Evolutionary conservation across 2,888 invertebrate species (phyloP).

Genomic region (Athetis lepigone): DNA sequence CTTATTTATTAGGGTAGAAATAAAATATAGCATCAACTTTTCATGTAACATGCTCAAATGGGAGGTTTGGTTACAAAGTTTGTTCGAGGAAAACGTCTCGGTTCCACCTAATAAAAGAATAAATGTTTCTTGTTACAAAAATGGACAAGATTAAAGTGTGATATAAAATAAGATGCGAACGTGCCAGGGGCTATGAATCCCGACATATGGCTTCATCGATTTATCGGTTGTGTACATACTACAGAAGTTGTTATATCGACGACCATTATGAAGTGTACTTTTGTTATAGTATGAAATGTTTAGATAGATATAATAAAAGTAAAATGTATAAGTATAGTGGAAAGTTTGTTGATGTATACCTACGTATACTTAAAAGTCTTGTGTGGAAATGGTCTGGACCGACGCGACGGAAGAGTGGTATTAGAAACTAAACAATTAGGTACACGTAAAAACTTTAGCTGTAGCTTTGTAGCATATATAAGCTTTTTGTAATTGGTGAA

Average conservation of each 20-base stretch:
- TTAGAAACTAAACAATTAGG: constrained; percentile 17
- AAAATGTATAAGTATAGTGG: too few relatives aligned
- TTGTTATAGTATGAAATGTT: too few relatives aligned
- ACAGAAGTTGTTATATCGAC: constrained; percentile 12
- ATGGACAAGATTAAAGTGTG: constrained; percentile 52
- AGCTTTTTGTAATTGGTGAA: background rate
- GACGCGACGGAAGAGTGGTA: constrained; percentile 1
- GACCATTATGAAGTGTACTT: constrained; percentile 3
- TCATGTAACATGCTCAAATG: constrained; percentile 61
- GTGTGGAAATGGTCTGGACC: background rate
- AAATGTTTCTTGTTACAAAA: constrained; percentile 47
- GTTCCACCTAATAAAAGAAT: constrained; percentile 49
- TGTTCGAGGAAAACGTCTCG: constrained; percentile 48
- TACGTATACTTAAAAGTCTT: background rate
- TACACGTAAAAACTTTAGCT: too few relatives aligned
- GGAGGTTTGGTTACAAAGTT: constrained; percentile 59
- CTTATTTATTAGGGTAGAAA: constrained; percentile 66
- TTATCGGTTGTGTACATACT: constrained; percentile 14
- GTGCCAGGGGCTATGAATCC: constrained; percentile 35
- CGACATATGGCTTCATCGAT: constrained; percentile 42
- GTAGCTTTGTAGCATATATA: too few relatives aligned
- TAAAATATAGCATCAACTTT: constrained; percentile 66
- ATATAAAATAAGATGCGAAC: constrained; percentile 35
- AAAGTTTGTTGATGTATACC: too few relatives aligned
- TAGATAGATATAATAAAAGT: too few relatives aligned